Conservation (phyloP, 2,113 vertebrate genomes). For the Neodontobutis hainanensis region DNA sequence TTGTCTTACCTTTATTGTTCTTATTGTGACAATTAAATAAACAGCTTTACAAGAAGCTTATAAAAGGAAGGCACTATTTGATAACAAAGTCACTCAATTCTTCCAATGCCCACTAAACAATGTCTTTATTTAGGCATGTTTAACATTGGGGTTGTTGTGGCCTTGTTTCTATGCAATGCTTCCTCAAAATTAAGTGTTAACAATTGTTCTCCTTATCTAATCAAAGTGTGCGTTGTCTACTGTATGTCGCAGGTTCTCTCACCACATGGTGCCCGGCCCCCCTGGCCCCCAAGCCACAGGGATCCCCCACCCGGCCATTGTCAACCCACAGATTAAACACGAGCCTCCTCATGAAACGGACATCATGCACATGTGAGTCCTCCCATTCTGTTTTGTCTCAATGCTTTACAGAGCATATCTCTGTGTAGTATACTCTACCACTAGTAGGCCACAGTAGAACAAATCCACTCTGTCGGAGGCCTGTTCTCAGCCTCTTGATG, state of each 20-base stretch:
- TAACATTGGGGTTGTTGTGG: neutral
- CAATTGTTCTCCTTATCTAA: constrained; percentile 14
- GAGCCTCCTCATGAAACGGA: constrained; percentile 95
- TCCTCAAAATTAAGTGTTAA: neutral
- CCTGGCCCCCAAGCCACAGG: constrained; percentile 95
- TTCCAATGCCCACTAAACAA: too few species aligned
- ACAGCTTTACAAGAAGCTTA: too few species aligned
- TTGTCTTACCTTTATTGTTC: too few species aligned
- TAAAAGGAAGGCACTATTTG: too few species aligned
- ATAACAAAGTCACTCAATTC: too few species aligned
- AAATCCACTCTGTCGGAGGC: constrained; percentile 42
- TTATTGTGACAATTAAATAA: too few species aligned
- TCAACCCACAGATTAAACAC: constrained; percentile 98
- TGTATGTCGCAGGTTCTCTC: constrained; percentile 88
- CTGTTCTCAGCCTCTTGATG: constrained; percentile 61
- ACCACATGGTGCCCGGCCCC: constrained; percentile 98
- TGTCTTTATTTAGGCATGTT: neutral
- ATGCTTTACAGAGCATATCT: constrained; percentile 46
- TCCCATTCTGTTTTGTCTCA: neutral
- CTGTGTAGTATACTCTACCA: constrained; percentile 18
- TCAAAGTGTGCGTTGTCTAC: constrained; percentile 11
- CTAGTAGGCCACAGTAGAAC: constrained; percentile 30
- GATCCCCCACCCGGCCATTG: constrained; percentile 98
- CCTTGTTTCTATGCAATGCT: too few species aligned
- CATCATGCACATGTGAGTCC: constrained; percentile 97